Conservation (phyloP, 2,888 invertebrate genomes). For the Philereme transversata region DNA sequence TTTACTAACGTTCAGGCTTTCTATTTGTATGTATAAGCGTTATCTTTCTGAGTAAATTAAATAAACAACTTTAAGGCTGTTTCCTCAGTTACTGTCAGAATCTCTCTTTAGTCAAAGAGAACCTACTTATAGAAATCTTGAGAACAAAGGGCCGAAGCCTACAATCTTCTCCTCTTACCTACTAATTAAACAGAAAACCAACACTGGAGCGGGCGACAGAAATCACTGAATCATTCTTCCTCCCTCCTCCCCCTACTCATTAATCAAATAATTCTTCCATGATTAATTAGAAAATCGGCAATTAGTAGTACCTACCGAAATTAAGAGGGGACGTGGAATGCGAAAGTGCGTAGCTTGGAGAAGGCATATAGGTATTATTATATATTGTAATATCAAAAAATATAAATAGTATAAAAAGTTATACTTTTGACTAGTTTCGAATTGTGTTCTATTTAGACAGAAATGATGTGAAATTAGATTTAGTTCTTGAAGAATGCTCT, state of each 20-base stretch:
- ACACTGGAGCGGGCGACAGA: constrained; percentile 50
- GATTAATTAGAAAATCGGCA: constrained; percentile 81
- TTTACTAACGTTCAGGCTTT: constrained; percentile 13
- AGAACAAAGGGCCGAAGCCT: constrained; percentile 18
- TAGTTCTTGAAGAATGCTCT: too few relatives aligned
- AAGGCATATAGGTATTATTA: neutral
- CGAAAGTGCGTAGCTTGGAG: constrained; percentile 14
- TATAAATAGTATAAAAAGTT: too few relatives aligned
- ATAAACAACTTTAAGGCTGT: too few relatives aligned
- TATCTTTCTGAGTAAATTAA: too few relatives aligned
- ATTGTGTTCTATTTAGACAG: too few relatives aligned
- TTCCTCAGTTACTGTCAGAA: neutral
- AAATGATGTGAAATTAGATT: too few relatives aligned
- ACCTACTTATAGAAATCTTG: neutral
- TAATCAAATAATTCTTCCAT: constrained; percentile 78
- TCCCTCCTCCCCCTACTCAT: constrained; percentile 54
- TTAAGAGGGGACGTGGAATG: constrained; percentile 46
- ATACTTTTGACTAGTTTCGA: too few relatives aligned
- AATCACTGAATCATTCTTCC: constrained; percentile 66
- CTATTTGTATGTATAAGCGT: neutral
- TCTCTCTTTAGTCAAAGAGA: neutral
- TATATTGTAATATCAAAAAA: too few relatives aligned
- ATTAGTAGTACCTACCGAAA: constrained; percentile 69
- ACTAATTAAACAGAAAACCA: constrained; percentile 69
- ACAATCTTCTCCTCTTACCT: constrained; percentile 57